Base-by-base conservation (phyloP, 2,113 vertebrate genomes). In the Sinosuthora webbiana region DNA sequence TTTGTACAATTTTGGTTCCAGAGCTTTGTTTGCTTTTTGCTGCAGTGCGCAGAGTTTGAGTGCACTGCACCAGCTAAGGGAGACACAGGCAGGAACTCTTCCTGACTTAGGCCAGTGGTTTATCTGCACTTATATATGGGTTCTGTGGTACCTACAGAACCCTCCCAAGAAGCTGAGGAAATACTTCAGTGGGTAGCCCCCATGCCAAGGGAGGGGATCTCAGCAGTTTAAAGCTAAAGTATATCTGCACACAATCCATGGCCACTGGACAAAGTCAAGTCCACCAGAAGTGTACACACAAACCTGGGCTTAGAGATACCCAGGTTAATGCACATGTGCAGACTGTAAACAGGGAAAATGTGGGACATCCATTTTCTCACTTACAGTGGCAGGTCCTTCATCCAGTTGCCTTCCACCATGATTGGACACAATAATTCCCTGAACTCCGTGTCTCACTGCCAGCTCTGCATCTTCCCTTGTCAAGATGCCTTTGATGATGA, bases 401-500 rank as follows among this genome's bases (percentile, higher is more conserved):
- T 99, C 99, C 85, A 99, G 97, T 93, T 99, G 99, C 52, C 99
- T 98, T 17, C 99, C 99, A 3, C 99, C 99, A 1, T 99, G 99
- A 91, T 99, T 99, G 83, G 99, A 99, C 84, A 99, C 99, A 7
- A 99, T 98, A 97, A 99, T 98, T 80, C 99, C 99, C 37, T 98
- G 98, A 41, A 99, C 98, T 2, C 98, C 98, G 4, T 99, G 98
- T 68, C 98, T 98, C 96, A 99, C 97, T 1, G 99, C 99, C 96
- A 99, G 96, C 95, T 99, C 99, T 7, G 99, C 99, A 25, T 99
- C 99, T 97, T 99, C 99, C 96, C 98, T 99, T 2, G 99, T 99
- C 96, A 99, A 94, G 97, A 99, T 99, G 47, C 99, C 99, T 97
- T 99, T 99, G 95, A 99, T 98, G 94, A 99, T 98, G 87, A 99